Percentiles rank a stretch among this genome's conserved stretches.
phyloP scores from a whole-genome alignment of 2,797 vertebrate genomes.

The Artibeus jamaicensis region DNA sequence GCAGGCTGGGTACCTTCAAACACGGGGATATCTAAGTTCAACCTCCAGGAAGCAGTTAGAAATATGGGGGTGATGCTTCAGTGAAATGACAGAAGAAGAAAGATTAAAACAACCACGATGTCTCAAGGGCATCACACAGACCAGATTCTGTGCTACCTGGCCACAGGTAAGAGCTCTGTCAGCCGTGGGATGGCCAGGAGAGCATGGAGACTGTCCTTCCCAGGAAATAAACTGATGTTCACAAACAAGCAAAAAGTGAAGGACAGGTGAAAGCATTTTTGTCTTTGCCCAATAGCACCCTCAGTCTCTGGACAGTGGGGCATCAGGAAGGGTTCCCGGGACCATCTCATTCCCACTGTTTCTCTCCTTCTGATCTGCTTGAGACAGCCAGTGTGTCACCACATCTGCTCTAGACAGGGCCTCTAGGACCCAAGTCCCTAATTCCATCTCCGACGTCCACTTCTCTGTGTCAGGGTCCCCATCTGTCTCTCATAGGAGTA shows the following conservation, averaged over 20 bases:
- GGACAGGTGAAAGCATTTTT: background rate
- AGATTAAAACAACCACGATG: background rate
- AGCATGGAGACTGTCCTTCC: background rate
- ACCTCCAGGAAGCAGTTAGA: background rate
- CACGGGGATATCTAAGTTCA: background rate
- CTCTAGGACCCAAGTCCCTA: background rate
- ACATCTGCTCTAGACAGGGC: accelerated
- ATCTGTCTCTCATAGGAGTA: background rate
- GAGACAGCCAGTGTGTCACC: background rate
- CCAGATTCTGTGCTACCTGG: accelerated
- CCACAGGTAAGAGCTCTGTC: background rate
- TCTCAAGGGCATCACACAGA: background rate
- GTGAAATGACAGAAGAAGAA: background rate
- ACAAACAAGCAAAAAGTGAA: background rate
- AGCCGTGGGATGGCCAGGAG: too few species aligned
- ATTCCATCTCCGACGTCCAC: background rate
- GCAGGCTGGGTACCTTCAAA: background rate
- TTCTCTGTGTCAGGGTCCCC: background rate
- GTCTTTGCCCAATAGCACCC: background rate
- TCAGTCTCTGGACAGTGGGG: background rate
- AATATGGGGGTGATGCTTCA: background rate
- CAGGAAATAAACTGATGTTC: background rate
- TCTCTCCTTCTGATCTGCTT: background rate
- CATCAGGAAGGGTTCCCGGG: too few species aligned
- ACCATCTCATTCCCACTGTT: background rate